Evolutionary conservation across 2,797 vertebrate species (phyloP).

Genomic region (Typhlichthys subterraneus): DNA sequence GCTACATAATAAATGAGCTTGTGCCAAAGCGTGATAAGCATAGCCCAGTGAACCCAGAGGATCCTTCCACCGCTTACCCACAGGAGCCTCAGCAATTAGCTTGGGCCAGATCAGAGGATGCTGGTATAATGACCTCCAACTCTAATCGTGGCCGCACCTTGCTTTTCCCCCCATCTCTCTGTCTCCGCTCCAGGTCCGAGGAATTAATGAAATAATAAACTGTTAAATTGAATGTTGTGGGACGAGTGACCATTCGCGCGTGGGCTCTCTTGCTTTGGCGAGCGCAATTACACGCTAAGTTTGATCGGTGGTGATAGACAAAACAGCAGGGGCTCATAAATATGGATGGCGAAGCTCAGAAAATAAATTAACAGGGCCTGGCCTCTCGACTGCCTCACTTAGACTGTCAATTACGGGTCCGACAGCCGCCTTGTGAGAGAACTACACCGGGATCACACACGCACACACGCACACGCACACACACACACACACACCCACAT

Average conservation of each 20-base stretch:
- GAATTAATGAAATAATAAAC: conserved; percentile 78
- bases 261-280: conserved; percentile 79
- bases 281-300: conserved; percentile 86
- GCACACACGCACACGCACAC: conserved; percentile 24
- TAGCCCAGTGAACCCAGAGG: conserved; percentile 51
- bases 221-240: conserved; percentile 60
- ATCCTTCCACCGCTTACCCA: conserved; percentile 50
- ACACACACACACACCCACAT: conserved; percentile 14
- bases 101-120: conserved; percentile 68
- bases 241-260: conserved; percentile 73
- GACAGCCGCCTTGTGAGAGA: conserved; percentile 86
- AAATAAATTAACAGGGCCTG: conserved; percentile 96
- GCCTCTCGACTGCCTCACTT: conserved; percentile 93
- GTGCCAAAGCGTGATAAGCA: conserved; percentile 48
- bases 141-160: conserved; percentile 47
- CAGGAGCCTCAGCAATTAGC: conserved; percentile 61
- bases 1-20: conserved; percentile 61
- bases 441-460: conserved; percentile 78
- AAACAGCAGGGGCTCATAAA: conserved; percentile 97
- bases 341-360: conserved; percentile 91
- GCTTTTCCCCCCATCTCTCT: conserved; percentile 11
- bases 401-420: conserved; percentile 89
- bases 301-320: conserved; percentile 93
- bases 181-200: neutral
- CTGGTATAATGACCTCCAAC: conserved; percentile 63